phyloP scores from a whole-genome alignment of 2,113 vertebrate genomes.

The Capra hircus region DNA sequence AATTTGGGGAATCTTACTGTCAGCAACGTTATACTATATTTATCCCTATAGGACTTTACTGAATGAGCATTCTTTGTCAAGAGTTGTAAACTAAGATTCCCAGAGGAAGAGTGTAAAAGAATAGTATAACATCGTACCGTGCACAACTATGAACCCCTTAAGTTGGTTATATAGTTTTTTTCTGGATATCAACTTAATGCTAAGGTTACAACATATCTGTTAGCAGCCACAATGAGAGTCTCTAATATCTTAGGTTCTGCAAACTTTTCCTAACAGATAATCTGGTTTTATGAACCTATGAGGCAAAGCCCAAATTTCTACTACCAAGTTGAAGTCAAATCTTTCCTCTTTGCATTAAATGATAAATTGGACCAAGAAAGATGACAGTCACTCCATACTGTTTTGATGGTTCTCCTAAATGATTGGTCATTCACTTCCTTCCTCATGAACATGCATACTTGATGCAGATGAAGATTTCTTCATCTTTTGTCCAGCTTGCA shows the following conservation, averaged over 20 bases:
- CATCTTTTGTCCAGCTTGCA: not conserved
- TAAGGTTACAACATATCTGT: not conserved
- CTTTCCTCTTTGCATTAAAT: not conserved
- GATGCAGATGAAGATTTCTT: not conserved
- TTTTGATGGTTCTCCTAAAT: not conserved
- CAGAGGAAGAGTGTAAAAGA: not conserved
- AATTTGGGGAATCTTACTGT: slow-evolving; percentile 26
- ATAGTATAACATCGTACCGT: not conserved
- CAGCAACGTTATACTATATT: not conserved
- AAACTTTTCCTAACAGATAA: not conserved
- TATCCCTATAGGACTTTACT: not conserved
- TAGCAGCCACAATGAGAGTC: not conserved
- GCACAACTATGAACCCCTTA: not conserved
- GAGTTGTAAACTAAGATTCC: slow-evolving; percentile 8
- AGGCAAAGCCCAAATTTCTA: not conserved
- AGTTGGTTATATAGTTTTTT: not conserved
- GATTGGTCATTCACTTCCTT: not conserved
- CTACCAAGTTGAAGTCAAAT: not conserved
- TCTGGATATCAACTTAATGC: not conserved
- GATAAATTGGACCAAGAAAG: not conserved
- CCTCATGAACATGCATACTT: not conserved
- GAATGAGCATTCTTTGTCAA: not conserved
- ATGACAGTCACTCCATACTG: not conserved
- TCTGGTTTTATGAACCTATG: not conserved
- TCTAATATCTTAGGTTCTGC: not conserved